Percentiles rank a stretch among this genome's conserved stretches.
Evolutionary conservation across 1,140 invertebrate species (phyloP).

Genomic region (Drosophila pectinifera): DNA sequence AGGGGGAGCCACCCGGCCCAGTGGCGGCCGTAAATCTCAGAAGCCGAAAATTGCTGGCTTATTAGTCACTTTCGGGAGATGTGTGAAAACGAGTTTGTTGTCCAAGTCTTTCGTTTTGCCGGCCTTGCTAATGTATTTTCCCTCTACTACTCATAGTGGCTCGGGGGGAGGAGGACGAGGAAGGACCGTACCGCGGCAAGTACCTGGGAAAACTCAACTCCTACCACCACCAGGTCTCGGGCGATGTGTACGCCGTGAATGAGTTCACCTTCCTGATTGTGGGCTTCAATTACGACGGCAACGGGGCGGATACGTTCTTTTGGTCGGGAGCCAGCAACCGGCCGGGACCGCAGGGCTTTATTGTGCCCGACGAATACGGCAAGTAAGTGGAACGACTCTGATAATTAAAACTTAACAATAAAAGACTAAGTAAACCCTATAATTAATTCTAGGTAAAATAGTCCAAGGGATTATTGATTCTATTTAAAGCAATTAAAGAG

Average conservation of each 20-base stretch:
- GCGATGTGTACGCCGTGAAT: slow-evolving; percentile 95
- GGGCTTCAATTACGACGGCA: slow-evolving; percentile 96
- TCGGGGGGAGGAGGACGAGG: slow-evolving; percentile 87
- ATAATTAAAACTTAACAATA: too few relatives aligned
- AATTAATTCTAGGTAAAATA: too few relatives aligned
- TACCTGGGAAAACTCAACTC: slow-evolving; percentile 94
- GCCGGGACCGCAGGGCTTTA: slow-evolving; percentile 95
- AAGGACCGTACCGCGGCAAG: slow-evolving; percentile 92
- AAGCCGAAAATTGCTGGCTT: slow-evolving; percentile 22
- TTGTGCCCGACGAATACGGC: slow-evolving; percentile 94
- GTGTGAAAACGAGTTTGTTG: slow-evolving; percentile 41
- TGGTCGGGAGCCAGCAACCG: slow-evolving; percentile 95
- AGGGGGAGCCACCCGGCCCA: slow-evolving; percentile 38
- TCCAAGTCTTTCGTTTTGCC: slow-evolving; percentile 22
- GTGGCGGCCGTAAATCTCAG: slow-evolving; percentile 37
- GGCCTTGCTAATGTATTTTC: not conserved
- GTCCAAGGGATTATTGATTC: too few relatives aligned
- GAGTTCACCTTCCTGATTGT: slow-evolving; percentile 93
- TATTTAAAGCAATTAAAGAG: too few relatives aligned
- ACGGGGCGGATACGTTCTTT: slow-evolving; percentile 95
- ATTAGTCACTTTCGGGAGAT: slow-evolving; percentile 48
- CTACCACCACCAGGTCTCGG: slow-evolving; percentile 94
- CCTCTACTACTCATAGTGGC: slow-evolving; percentile 37
- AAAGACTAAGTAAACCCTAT: too few relatives aligned
- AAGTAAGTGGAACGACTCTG: slow-evolving; percentile 87